A percentile compares a stretch with the other conserved stretches of the same genome.
phyloP scores from a whole-genome alignment of 2,888 invertebrate genomes.

The Boloria euphrosyne region DNA sequence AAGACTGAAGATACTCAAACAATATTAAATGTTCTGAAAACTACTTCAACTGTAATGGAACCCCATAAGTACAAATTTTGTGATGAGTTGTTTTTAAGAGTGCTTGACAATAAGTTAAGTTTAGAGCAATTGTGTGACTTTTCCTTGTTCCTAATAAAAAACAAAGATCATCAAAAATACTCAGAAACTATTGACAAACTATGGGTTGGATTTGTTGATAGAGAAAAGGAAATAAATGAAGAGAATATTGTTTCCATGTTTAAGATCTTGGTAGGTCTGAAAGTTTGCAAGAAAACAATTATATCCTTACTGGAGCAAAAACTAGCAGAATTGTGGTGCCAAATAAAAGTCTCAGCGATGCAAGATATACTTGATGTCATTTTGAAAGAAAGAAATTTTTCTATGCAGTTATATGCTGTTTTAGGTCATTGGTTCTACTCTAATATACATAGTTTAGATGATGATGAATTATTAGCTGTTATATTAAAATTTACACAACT shows the following conservation, averaged over 20 bases:
- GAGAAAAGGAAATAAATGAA: slow-evolving; percentile 81
- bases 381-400: slow-evolving; percentile 63
- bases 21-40: slow-evolving; percentile 69
- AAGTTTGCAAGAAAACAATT: slow-evolving; percentile 82
- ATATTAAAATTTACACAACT: slow-evolving; percentile 79
- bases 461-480: slow-evolving; percentile 80
- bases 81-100: slow-evolving; percentile 83
- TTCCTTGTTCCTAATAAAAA: slow-evolving; percentile 77
- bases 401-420: slow-evolving; percentile 66
- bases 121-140: slow-evolving; percentile 83
- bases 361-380: slow-evolving; percentile 74
- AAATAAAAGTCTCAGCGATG: slow-evolving; percentile 71
- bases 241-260: slow-evolving; percentile 82
- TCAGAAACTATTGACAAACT: slow-evolving; percentile 83
- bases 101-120: slow-evolving; percentile 82
- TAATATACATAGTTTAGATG: slow-evolving; percentile 83
- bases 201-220: slow-evolving; percentile 85
- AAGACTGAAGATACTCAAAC: slow-evolving; percentile 76
- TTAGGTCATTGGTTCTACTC: slow-evolving; percentile 82
- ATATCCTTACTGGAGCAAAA: slow-evolving; percentile 82
- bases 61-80: slow-evolving; percentile 79
- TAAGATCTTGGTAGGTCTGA: slow-evolving; percentile 79
- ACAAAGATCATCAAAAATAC: slow-evolving; percentile 71
- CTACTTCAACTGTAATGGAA: slow-evolving; percentile 66
- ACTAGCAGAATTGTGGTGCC: slow-evolving; percentile 80